These are phyloP conservation scores for Lasioglossum baleicum DNA, from an alignment of 1,140 invertebrate species.

Conservation along the genomic window DNA sequence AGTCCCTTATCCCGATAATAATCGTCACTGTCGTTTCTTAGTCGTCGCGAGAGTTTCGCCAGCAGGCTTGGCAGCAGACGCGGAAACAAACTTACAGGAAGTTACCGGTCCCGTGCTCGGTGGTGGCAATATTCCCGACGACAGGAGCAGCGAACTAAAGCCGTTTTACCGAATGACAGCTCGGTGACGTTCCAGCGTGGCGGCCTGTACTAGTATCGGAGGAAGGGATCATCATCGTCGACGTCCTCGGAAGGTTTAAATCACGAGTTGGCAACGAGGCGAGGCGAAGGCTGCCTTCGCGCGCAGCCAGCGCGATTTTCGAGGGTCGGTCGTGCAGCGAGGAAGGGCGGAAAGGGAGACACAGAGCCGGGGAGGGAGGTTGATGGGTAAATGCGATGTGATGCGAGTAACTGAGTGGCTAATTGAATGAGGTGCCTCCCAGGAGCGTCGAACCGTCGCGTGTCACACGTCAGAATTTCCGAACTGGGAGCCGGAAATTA, in stretches of 20 bases:
- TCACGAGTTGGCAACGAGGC: slow-evolving; percentile 50
- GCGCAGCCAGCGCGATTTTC: too few species aligned
- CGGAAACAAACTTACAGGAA: slow-evolving; percentile 48
- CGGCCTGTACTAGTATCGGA: too few species aligned
- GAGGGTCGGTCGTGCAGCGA: slow-evolving; percentile 53
- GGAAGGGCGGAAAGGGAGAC: too few species aligned
- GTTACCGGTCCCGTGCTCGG: neutral
- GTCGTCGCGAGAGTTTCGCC: slow-evolving; percentile 13
- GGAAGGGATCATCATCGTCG: slow-evolving; percentile 28
- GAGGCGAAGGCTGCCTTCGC: too few species aligned
- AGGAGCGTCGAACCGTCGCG: slow-evolving; percentile 73
- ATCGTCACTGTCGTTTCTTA: slow-evolving; percentile 32
- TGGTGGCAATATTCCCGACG: slow-evolving; percentile 24
- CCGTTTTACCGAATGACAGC: slow-evolving; percentile 53
- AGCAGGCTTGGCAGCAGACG: slow-evolving; percentile 4
- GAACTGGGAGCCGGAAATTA: slow-evolving; percentile 58
- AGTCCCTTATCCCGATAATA: too few species aligned
- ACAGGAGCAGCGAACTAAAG: slow-evolving; percentile 34
- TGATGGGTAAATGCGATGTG: slow-evolving; percentile 75
- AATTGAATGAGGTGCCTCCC: slow-evolving; percentile 78
- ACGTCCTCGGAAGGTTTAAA: slow-evolving; percentile 51
- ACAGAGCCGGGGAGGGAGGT: slow-evolving; percentile 47
- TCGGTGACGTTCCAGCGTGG: slow-evolving; percentile 36
- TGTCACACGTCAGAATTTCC: slow-evolving; percentile 76
- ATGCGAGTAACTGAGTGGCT: slow-evolving; percentile 78